Conservation (phyloP, 2,797 vertebrate genomes). For the Picus viridis region DNA sequence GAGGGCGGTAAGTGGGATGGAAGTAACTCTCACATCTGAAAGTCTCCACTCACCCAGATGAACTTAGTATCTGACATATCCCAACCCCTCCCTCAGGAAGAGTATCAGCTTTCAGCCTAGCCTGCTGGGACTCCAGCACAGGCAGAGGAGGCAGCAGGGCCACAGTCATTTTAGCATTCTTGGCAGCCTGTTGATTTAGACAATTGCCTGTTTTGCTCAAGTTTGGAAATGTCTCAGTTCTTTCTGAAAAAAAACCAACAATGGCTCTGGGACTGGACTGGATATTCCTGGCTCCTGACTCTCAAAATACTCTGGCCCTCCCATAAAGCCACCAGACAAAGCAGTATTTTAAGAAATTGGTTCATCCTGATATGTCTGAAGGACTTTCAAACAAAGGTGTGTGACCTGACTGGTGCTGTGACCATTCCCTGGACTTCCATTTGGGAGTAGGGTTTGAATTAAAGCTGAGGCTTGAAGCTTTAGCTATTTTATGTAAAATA, state of each 20-base stretch:
- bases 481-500: not conserved
- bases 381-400: not conserved
- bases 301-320: not conserved
- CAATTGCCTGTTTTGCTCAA: not conserved
- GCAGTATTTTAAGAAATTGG: not conserved
- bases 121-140: not conserved
- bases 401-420: not conserved
- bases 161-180: not conserved
- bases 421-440: not conserved
- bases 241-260: not conserved
- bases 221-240: not conserved
- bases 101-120: constrained; percentile 7
- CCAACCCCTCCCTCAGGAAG: constrained; percentile 27
- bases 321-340: not conserved
- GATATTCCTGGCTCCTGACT: not conserved
- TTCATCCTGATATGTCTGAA: not conserved
- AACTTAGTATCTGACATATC: not conserved
- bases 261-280: not conserved
- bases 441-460: not conserved
- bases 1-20: constrained; percentile 31
- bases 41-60: constrained; percentile 35
- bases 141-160: not conserved
- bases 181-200: not conserved
- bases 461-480: not conserved
- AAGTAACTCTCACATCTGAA: constrained; percentile 10